phyloP scores from a whole-genome alignment of 2,888 invertebrate species.

The Rhimphoctona megacephalus region DNA sequence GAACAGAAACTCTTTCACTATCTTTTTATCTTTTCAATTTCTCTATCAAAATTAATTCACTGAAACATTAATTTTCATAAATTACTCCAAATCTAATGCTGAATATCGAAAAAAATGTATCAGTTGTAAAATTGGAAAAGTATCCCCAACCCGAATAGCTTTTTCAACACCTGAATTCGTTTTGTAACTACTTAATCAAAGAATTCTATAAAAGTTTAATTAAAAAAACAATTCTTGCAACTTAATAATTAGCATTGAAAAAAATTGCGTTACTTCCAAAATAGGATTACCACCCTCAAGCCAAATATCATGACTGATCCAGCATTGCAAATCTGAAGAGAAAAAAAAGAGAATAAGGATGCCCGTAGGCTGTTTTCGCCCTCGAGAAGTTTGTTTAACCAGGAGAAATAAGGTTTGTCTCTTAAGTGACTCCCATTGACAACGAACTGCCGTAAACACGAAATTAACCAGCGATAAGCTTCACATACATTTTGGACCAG shows the following conservation, averaged over 20 bases:
- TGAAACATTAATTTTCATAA: background rate
- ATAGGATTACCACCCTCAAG: background rate
- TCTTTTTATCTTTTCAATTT: background rate
- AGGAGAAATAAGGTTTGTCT: slow-evolving; percentile 17
- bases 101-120: background rate
- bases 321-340: background rate
- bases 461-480: slow-evolving; percentile 24
- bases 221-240: too few relatives aligned
- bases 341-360: background rate
- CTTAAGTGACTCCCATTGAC: slow-evolving; percentile 9
- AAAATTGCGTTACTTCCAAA: background rate
- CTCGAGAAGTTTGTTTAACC: slow-evolving; percentile 27
- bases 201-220: background rate
- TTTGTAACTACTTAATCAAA: background rate
- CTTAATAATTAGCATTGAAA: too few relatives aligned
- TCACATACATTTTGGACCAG: background rate
- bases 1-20: background rate
- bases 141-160: background rate
- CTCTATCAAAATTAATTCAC: background rate
- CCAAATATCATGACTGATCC: background rate
- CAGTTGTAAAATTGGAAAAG: background rate
- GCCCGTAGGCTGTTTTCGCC: background rate
- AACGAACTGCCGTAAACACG: slow-evolving; percentile 23
- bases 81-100: background rate
- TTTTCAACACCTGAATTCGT: background rate